A percentile compares a stretch with the other conserved stretches of the same genome.
phyloP scores from a whole-genome alignment of 2,888 invertebrate genomes.

The Drosophila ezoana region DNA sequence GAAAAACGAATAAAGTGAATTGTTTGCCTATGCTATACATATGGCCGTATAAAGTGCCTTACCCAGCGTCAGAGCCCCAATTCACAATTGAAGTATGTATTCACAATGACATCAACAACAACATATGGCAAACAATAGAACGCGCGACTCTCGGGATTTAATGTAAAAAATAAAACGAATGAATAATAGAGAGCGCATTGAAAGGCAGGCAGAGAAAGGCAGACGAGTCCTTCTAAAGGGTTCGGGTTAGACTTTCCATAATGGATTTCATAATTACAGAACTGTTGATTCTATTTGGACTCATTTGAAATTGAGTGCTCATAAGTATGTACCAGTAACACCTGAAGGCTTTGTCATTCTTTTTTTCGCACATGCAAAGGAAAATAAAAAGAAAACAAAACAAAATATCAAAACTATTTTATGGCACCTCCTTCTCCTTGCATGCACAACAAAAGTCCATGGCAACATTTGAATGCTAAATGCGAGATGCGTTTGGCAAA shows the following conservation, averaged over 20 bases:
- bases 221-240: constrained; percentile 29
- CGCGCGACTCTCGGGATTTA: constrained; percentile 59
- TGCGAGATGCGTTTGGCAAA: constrained; percentile 52
- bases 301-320: constrained; percentile 51
- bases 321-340: constrained; percentile 32
- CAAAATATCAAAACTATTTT: constrained; percentile 50
- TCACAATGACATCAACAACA: constrained; percentile 60
- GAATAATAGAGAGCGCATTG: constrained; percentile 24
- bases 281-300: constrained; percentile 41
- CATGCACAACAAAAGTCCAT: constrained; percentile 10
- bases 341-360: constrained; percentile 43
- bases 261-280: constrained; percentile 48
- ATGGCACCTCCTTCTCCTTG: not conserved
- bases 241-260: constrained; percentile 27
- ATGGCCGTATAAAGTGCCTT: constrained; percentile 16
- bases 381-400: not conserved
- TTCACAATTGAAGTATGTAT: constrained; percentile 64
- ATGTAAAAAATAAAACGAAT: constrained; percentile 25
- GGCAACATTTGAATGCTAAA: constrained; percentile 48
- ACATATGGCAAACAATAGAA: constrained; percentile 57
- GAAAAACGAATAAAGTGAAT: constrained; percentile 20
- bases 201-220: constrained; percentile 47
- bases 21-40: constrained; percentile 25
- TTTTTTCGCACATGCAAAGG: not conserved
- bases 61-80: constrained; percentile 45